phyloP scores from a whole-genome alignment of 2,888 invertebrate species.

The Agrotis exclamationis region DNA sequence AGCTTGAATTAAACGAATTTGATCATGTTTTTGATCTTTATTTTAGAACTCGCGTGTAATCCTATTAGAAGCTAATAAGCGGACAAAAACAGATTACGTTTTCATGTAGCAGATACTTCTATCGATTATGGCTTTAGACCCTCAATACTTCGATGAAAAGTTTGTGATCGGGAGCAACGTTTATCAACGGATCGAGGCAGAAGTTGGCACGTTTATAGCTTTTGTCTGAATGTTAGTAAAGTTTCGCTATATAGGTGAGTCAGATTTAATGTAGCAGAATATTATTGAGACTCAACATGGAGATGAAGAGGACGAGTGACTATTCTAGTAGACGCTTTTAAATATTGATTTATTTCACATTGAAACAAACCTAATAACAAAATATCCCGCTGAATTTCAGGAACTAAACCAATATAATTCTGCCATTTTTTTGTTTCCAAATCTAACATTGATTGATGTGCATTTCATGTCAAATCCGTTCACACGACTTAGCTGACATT shows the following conservation, averaged over 20 bases:
- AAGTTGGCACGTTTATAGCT: constrained; percentile 59
- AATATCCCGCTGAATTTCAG: background rate
- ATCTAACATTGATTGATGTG: constrained; percentile 56
- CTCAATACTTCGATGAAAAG: constrained; percentile 46
- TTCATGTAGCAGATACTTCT: constrained; percentile 21
- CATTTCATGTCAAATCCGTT: constrained; percentile 48
- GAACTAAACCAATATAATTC: constrained; percentile 1
- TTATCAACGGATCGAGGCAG: constrained; percentile 50
- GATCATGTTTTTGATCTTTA: constrained; percentile 20
- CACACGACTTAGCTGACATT: constrained; percentile 10
- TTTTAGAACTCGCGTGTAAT: constrained; percentile 15
- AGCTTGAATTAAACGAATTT: constrained; percentile 13
- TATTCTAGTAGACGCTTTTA: no score
- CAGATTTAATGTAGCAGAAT: constrained; percentile 34
- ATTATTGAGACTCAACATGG: background rate
- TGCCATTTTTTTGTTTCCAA: constrained; percentile 28
- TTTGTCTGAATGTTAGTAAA: constrained; percentile 52
- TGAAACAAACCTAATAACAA: background rate
- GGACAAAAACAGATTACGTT: constrained; percentile 26
- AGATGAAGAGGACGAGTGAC: background rate
- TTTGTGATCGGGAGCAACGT: constrained; percentile 47
- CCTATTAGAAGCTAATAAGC: constrained; percentile 29
- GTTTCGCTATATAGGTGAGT: constrained; percentile 43
- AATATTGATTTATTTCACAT: constrained; percentile 2
- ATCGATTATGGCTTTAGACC: constrained; percentile 48